A percentile compares a stretch with the other conserved stretches of the same genome.
phyloP scores from a whole-genome alignment of 2,113 vertebrate genomes.

The Beaufortia kweichowensis region DNA sequence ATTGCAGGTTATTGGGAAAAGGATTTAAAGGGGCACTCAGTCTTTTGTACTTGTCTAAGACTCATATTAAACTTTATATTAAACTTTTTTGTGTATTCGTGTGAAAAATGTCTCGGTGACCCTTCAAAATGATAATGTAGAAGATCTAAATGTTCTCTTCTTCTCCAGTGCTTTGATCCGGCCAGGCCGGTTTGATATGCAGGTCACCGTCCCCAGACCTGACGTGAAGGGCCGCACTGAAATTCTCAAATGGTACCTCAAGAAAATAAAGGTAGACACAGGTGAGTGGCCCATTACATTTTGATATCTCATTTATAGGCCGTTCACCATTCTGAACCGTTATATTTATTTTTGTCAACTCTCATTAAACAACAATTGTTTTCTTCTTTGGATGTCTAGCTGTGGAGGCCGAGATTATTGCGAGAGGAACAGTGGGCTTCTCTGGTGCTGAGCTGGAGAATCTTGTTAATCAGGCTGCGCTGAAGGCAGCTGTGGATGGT shows the following conservation, averaged over 20 bases:
- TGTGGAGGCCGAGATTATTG: conserved; percentile 89
- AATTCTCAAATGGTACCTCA: conserved; percentile 97
- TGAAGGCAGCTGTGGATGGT: conserved; percentile 95
- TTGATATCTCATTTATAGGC: no score
- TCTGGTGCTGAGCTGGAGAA: conserved; percentile 97
- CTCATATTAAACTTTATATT: background rate
- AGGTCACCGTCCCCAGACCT: conserved; percentile 95
- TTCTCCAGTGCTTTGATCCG: conserved; percentile 87
- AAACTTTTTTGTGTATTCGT: no score
- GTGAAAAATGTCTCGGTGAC: background rate
- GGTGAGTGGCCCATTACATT: conserved; percentile 70
- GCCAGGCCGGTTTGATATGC: conserved; percentile 97
- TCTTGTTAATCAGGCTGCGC: conserved; percentile 95
- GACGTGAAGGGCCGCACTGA: conserved; percentile 95
- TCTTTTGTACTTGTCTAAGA: no score
- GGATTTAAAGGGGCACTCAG: background rate
- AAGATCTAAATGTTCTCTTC: background rate
- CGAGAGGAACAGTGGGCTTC: conserved; percentile 96
- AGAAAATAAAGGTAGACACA: conserved; percentile 94
- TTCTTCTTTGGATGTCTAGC: conserved; percentile 54
- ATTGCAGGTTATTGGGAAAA: no score
- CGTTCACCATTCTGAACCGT: no score
- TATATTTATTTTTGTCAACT: background rate
- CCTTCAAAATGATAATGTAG: background rate
- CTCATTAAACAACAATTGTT: background rate